These are phyloP conservation scores for Pangasius djambal DNA, from an alignment of 2,797 vertebrate species.

Conservation along the genomic window DNA sequence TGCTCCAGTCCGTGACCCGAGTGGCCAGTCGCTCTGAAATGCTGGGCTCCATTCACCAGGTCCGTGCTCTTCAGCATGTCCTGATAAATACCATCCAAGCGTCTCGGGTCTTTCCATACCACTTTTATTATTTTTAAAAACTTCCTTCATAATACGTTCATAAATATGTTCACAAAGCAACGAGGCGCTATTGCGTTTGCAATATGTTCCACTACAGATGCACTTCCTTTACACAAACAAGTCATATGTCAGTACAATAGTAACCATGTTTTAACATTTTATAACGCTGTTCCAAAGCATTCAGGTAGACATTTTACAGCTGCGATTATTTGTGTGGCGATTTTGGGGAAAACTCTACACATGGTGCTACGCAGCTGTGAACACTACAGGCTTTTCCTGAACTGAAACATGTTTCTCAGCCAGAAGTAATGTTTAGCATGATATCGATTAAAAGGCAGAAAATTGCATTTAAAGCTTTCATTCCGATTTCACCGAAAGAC, in stretches of 20 bases:
- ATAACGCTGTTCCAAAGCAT: no score
- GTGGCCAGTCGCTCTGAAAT: constrained; percentile 94
- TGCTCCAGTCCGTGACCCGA: constrained; percentile 85
- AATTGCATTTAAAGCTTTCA: no score
- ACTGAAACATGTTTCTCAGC: neutral
- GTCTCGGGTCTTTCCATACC: neutral
- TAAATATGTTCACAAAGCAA: neutral
- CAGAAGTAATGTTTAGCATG: no score
- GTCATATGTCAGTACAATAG: no score
- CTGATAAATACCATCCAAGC: neutral
- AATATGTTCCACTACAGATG: neutral
- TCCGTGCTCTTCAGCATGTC: constrained; percentile 56
- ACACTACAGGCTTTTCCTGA: neutral
- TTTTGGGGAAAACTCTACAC: no score
- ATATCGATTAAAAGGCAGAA: no score
- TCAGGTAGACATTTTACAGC: no score
- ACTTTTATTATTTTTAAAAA: neutral
- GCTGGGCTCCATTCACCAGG: constrained; percentile 97
- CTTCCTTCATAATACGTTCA: neutral
- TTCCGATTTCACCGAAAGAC: no score
- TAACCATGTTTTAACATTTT: no score
- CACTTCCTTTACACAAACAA: no score
- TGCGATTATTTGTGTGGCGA: no score
- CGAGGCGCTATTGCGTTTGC: neutral
- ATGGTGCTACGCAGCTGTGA: no score